These are phyloP conservation scores for Melitaea athalia DNA, from an alignment of 2,888 invertebrate species.

Conservation along the genomic window DNA sequence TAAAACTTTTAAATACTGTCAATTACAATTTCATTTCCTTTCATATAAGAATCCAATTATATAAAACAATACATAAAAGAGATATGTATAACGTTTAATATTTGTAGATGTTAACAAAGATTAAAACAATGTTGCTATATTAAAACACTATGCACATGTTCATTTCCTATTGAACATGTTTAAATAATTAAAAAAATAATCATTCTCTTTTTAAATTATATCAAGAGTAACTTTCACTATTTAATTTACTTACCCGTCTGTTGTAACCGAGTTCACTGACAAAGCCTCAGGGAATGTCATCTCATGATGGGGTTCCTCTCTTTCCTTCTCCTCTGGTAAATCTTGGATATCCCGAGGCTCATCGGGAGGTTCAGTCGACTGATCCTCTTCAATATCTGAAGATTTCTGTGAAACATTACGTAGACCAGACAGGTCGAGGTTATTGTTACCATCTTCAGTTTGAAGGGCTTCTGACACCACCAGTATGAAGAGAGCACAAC, in stretches of 20 bases:
- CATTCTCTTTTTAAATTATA: background rate
- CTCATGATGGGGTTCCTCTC: conserved; percentile 53
- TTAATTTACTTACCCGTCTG: conserved; percentile 73
- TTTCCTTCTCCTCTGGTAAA: conserved; percentile 35
- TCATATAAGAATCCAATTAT: conserved; percentile 5
- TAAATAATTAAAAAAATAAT: conserved; percentile 12
- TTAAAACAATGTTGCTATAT: conserved; percentile 24
- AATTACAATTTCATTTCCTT: conserved; percentile 1
- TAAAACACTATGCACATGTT: conserved; percentile 13
- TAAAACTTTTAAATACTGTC: too few species aligned
- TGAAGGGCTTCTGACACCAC: conserved; percentile 82
- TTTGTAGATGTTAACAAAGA: conserved; percentile 20
- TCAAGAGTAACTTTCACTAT: conserved; percentile 17
- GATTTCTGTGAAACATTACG: conserved; percentile 71
- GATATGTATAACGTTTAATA: conserved; percentile 2
- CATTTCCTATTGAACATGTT: conserved; percentile 11
- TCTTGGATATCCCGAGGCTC: conserved; percentile 40
- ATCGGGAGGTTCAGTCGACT: conserved; percentile 15
- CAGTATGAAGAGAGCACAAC: conserved; percentile 82
- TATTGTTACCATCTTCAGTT: conserved; percentile 55
- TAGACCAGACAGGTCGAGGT: conserved; percentile 70
- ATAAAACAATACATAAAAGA: conserved; percentile 3
- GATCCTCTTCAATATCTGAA: conserved; percentile 44
- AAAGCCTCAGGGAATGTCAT: conserved; percentile 77
- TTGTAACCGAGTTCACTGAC: conserved; percentile 81